phyloP scores from a whole-genome alignment of 2,797 vertebrate genomes.

The Melanotaenia parkinsoni region DNA sequence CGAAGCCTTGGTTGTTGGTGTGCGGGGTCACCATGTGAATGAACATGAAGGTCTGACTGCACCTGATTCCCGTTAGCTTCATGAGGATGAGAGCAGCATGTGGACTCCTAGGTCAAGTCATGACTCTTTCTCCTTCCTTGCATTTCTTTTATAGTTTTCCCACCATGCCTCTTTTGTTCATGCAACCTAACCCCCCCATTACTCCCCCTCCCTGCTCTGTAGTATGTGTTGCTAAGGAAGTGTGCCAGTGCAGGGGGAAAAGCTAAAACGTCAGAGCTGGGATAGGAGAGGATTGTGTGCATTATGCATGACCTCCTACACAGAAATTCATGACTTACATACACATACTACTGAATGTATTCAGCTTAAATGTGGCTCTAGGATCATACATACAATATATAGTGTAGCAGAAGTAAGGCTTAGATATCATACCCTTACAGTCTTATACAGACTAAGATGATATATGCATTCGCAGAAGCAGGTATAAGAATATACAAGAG shows the following conservation, averaged over 20 bases:
- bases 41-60: constrained; percentile 8
- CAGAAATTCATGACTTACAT: constrained; percentile 34
- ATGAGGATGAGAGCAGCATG: constrained; percentile 18
- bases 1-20: constrained; percentile 20
- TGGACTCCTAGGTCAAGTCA: not conserved
- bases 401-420: not conserved
- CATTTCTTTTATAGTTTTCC: constrained; percentile 13
- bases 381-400: constrained; percentile 11
- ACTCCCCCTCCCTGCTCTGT: constrained; percentile 16
- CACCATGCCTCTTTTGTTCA: constrained; percentile 12
- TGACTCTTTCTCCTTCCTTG: constrained; percentile 21
- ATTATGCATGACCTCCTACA: constrained; percentile 77
- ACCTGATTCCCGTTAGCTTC: constrained; percentile 40
- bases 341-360: constrained; percentile 11
- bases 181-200: not conserved
- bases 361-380: constrained; percentile 11
- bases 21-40: constrained; percentile 55
- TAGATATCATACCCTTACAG: not conserved
- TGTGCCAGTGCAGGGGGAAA: constrained; percentile 51
- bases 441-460: not conserved
- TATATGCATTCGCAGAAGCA: not conserved
- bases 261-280: constrained; percentile 55
- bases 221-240: constrained; percentile 58
- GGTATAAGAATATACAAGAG: not conserved
- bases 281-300: constrained; percentile 51